These are phyloP conservation scores for Catocala fraxini DNA, from an alignment of 2,888 invertebrate genomes.

Conservation along the genomic window DNA sequence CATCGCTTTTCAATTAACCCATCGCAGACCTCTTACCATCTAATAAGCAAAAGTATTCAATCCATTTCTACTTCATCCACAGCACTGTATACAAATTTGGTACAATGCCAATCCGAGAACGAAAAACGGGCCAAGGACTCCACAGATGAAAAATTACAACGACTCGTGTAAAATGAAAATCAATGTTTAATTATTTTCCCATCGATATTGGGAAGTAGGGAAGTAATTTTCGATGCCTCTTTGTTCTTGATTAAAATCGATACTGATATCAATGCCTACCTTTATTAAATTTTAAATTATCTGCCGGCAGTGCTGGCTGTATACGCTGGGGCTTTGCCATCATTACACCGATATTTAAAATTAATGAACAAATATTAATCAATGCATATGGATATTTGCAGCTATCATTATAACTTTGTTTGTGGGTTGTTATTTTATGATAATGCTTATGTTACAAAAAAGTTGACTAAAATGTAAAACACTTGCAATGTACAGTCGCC, in stretches of 20 bases:
- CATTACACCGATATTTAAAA: no score
- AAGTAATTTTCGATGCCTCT: slow-evolving; percentile 15
- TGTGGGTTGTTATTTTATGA: no score
- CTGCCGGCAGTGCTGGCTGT: neutral
- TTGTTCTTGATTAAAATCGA: slow-evolving; percentile 29
- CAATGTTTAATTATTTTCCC: slow-evolving; percentile 13
- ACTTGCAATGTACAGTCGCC: no score
- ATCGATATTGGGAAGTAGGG: slow-evolving; percentile 8
- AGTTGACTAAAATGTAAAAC: no score
- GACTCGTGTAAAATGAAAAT: neutral
- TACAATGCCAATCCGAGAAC: neutral
- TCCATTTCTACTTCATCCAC: neutral
- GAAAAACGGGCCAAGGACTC: slow-evolving; percentile 1
- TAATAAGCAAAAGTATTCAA: neutral
- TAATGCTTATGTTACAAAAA: no score
- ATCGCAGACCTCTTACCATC: no score
- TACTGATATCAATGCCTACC: slow-evolving; percentile 14
- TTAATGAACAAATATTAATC: no score
- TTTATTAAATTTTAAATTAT: slow-evolving; percentile 19
- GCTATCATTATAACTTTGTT: no score
- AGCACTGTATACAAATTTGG: slow-evolving; percentile 4
- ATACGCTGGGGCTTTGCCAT: slow-evolving; percentile 5
- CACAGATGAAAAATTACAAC: neutral
- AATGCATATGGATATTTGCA: no score
- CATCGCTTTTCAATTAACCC: no score